Evolutionary conservation across 2,888 invertebrate species (phyloP).

Genomic region (Neoscelio sp.): DNA sequence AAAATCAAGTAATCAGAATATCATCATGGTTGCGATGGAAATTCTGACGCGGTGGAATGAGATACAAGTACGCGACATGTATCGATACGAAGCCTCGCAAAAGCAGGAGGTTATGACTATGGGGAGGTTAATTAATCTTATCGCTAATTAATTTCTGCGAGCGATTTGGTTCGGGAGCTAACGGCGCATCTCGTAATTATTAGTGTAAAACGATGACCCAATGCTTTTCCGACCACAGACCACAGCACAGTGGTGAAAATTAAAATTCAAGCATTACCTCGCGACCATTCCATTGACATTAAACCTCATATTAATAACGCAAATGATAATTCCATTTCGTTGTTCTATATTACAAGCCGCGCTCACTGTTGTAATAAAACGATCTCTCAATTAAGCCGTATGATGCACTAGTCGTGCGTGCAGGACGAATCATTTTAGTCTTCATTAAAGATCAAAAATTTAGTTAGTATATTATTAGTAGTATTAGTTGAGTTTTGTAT

Average conservation of each 20-base stretch:
- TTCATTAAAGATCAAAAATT: slow-evolving; percentile 32
- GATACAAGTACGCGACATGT: slow-evolving; percentile 25
- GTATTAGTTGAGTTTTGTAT: slow-evolving; percentile 21
- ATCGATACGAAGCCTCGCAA: slow-evolving; percentile 20
- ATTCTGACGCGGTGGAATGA: slow-evolving; percentile 42
- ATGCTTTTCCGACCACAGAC: slow-evolving; percentile 31
- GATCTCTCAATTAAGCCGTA: slow-evolving; percentile 41
- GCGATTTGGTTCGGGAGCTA: slow-evolving; percentile 65
- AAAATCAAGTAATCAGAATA: slow-evolving; percentile 75
- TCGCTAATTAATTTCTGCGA: slow-evolving; percentile 79
- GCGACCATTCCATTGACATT: slow-evolving; percentile 30
- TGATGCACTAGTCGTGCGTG: slow-evolving; percentile 10
- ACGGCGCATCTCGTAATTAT: slow-evolving; percentile 52
- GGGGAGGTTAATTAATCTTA: slow-evolving; percentile 79
- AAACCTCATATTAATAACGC: slow-evolving; percentile 53
- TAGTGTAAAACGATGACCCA: slow-evolving; percentile 40
- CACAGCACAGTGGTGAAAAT: slow-evolving; percentile 16
- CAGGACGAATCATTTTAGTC: slow-evolving; percentile 26
- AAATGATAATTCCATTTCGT: slow-evolving; percentile 46
- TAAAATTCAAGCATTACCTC: slow-evolving; percentile 40
- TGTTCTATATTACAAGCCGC: slow-evolving; percentile 44
- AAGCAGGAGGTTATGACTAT: slow-evolving; percentile 34
- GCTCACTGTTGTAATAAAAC: slow-evolving; percentile 46
- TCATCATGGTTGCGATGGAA: slow-evolving; percentile 61
- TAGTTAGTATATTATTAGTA: slow-evolving; percentile 2